phyloP scores from a whole-genome alignment of 2,113 vertebrate genomes.

The Emydura subglobosa region DNA sequence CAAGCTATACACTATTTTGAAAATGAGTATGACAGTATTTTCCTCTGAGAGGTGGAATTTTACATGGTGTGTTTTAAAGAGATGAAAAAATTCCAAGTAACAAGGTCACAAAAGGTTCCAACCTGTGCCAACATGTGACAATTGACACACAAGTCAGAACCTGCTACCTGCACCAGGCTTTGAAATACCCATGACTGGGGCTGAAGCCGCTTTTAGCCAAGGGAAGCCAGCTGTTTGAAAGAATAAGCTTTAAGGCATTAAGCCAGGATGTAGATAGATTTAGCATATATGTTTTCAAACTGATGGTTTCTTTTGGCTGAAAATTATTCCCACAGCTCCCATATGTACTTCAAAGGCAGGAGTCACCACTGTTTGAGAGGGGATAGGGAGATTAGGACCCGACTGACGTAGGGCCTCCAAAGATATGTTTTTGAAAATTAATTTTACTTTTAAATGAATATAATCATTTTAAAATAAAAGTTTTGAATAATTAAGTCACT shows the following conservation, averaged over 20 bases:
- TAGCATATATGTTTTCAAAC: background rate
- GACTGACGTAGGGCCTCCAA: background rate
- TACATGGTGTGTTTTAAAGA: background rate
- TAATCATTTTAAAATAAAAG: background rate
- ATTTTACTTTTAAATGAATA: background rate
- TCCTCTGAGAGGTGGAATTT: background rate
- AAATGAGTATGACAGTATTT: conserved; percentile 8
- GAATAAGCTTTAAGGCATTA: conserved; percentile 15
- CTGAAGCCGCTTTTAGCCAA: background rate
- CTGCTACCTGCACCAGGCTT: conserved; percentile 23
- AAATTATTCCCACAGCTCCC: background rate
- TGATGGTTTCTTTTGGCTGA: background rate
- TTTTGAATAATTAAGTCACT: background rate
- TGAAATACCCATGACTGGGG: background rate
- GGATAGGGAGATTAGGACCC: background rate
- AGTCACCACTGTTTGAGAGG: background rate
- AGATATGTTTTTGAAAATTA: background rate
- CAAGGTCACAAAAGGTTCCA: conserved; percentile 30
- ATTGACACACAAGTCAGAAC: background rate
- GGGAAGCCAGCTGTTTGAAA: background rate
- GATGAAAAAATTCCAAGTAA: conserved; percentile 35
- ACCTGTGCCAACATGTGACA: conserved; percentile 28
- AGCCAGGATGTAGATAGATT: background rate
- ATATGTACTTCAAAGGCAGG: background rate
- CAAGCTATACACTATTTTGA: conserved; percentile 47